Evolutionary conservation across 1,140 invertebrate species (phyloP).

Genomic region (Zaprionus tsacasi): DNA sequence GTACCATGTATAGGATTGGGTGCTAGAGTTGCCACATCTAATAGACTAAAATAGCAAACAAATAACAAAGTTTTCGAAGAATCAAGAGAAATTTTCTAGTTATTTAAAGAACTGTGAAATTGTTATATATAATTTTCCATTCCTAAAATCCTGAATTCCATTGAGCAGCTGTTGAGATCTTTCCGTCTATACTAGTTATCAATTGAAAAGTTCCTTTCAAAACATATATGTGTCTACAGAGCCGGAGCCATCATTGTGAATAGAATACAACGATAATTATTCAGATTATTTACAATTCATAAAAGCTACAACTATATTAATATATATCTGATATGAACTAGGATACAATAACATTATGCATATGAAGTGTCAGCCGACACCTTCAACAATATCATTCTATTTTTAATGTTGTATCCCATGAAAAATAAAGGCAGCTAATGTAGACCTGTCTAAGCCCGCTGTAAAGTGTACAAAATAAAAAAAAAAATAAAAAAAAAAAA

Average conservation of each 20-base stretch:
- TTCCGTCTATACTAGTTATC: conserved; percentile 35
- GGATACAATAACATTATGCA: conserved; percentile 7
- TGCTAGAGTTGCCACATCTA: conserved; percentile 7
- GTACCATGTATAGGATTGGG: conserved; percentile 14
- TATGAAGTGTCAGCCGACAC: conserved; percentile 18
- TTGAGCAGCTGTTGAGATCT: conserved; percentile 10
- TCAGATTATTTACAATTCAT: conserved; percentile 14
- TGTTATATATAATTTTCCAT: not conserved
- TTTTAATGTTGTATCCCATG: conserved; percentile 24
- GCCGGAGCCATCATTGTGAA: conserved; percentile 39
- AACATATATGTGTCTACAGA: conserved; percentile 36
- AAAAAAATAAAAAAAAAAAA: too few relatives aligned
- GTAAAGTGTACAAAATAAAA: conserved; percentile 28
- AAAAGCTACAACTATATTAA: conserved; percentile 15
- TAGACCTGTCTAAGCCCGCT: not conserved
- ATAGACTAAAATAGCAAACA: conserved; percentile 2
- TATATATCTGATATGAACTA: conserved; percentile 23
- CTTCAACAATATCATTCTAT: conserved; percentile 29
- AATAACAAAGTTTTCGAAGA: not conserved
- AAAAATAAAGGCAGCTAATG: not conserved
- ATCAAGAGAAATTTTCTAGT: not conserved
- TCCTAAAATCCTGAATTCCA: not conserved
- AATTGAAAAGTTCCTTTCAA: conserved; percentile 59
- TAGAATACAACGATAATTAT: conserved; percentile 61
- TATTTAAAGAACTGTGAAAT: not conserved